Percentiles rank a stretch among this genome's conserved stretches.
Evolutionary conservation across 2,113 vertebrate genomes (phyloP).

Genomic region (Oreotrochilus melanogaster): DNA sequence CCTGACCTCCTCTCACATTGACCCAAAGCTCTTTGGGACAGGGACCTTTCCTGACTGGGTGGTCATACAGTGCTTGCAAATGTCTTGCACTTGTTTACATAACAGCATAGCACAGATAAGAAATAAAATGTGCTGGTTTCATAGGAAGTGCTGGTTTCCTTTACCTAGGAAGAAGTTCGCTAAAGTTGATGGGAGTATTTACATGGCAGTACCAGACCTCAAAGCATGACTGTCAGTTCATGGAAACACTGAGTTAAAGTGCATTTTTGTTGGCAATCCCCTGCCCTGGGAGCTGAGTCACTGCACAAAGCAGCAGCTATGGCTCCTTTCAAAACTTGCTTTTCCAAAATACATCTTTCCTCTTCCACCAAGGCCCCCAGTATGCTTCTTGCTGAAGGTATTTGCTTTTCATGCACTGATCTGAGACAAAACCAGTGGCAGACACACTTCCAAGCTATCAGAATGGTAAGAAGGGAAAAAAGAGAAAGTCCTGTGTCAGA

Average conservation of each 20-base stretch:
- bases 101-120: background rate
- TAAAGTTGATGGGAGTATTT: background rate
- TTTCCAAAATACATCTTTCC: background rate
- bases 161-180: background rate
- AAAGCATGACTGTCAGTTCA: background rate
- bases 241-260: constrained; percentile 18
- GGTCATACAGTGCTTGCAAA: background rate
- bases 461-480: background rate
- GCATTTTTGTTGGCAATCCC: constrained; percentile 8
- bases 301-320: background rate
- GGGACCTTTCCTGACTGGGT: background rate
- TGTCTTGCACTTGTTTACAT: background rate
- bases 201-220: background rate
- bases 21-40: background rate
- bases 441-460: background rate
- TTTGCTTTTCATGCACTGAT: background rate
- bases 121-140: background rate
- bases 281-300: background rate
- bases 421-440: background rate
- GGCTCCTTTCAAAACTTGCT: background rate
- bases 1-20: background rate
- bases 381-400: background rate
- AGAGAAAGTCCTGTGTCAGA: background rate
- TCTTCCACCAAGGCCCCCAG: background rate
- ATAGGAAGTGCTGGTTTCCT: background rate